Conservation (phyloP, 2,888 invertebrate species). For the Tachystola acroxantha region DNA sequence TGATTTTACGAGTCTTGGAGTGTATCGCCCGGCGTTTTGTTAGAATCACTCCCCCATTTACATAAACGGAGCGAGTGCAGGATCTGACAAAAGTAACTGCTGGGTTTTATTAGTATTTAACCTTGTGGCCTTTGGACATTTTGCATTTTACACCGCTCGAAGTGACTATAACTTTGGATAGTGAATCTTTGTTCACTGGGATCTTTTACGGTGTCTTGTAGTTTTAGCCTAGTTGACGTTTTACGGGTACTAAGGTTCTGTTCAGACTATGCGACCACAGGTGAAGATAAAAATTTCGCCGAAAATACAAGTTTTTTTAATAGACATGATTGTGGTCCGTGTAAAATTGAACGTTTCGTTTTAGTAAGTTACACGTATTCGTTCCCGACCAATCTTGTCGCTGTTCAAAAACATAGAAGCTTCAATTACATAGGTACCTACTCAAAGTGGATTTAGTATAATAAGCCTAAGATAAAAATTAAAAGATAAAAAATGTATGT, state of each 20-base stretch:
- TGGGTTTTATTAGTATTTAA: constrained; percentile 36
- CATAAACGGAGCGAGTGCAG: constrained; percentile 28
- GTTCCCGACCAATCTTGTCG: too few relatives aligned
- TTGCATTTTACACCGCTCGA: constrained; percentile 1
- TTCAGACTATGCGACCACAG: too few relatives aligned
- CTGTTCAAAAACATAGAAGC: too few relatives aligned
- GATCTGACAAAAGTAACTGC: constrained; percentile 18
- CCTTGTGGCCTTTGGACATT: constrained; percentile 14
- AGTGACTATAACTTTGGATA: neutral
- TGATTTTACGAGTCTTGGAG: constrained; percentile 29
- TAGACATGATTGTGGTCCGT: too few relatives aligned
- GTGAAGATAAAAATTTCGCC: too few relatives aligned
- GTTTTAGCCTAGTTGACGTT: neutral
- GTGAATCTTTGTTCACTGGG: neutral
- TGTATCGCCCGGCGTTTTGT: constrained; percentile 28
- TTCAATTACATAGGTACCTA: too few relatives aligned
- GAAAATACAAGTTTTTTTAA: too few relatives aligned
- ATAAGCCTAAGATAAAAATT: too few relatives aligned
- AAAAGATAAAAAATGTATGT: too few relatives aligned
- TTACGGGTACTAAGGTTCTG: neutral
- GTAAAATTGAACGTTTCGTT: too few relatives aligned
- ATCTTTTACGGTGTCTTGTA: neutral
- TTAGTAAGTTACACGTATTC: too few relatives aligned
- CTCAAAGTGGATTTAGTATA: too few relatives aligned
- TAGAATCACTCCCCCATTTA: constrained; percentile 34